Evolutionary conservation across 92 coral and sea anemone genomes (phyloP).

Genomic region (Ricordea florida): DNA sequence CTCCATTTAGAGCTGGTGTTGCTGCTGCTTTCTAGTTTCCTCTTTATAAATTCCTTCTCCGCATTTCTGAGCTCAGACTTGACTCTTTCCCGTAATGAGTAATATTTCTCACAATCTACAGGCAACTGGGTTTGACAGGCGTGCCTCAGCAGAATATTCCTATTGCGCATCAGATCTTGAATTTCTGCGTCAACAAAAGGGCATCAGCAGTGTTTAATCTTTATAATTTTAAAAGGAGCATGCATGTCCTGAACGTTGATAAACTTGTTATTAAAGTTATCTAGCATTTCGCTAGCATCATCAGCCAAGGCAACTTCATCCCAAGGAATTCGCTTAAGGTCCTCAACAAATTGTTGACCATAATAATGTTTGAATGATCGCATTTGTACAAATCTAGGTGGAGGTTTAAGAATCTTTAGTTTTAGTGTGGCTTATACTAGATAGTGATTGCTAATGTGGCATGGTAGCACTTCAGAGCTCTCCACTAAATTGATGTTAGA

Average conservation of each 20-base stretch:
- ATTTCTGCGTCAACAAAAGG: constrained; percentile 21
- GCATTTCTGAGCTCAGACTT: too few relatives aligned
- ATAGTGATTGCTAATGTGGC: too few relatives aligned
- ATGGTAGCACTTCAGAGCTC: too few relatives aligned
- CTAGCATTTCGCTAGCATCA: not conserved
- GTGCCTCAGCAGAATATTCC: too few relatives aligned
- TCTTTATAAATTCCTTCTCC: too few relatives aligned
- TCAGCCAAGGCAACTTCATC: not conserved
- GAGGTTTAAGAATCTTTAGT: not conserved
- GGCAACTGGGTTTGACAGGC: too few relatives aligned
- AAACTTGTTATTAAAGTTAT: not conserved
- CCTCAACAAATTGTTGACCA: not conserved
- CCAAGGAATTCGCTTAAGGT: not conserved
- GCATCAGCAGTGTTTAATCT: constrained; percentile 7
- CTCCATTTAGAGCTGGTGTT: too few relatives aligned
- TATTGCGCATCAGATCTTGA: too few relatives aligned
- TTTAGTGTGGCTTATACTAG: not conserved
- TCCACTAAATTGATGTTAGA: too few relatives aligned
- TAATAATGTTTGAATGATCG: not conserved
- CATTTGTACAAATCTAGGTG: not conserved
- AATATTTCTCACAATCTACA: too few relatives aligned
- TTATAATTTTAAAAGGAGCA: constrained; percentile 12
- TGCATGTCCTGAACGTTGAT: not conserved
- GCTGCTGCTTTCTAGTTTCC: too few relatives aligned
- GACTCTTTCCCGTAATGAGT: too few relatives aligned